Conservation (phyloP, 1,140 invertebrate genomes). For the Caenorhabditis brenneri region DNA sequence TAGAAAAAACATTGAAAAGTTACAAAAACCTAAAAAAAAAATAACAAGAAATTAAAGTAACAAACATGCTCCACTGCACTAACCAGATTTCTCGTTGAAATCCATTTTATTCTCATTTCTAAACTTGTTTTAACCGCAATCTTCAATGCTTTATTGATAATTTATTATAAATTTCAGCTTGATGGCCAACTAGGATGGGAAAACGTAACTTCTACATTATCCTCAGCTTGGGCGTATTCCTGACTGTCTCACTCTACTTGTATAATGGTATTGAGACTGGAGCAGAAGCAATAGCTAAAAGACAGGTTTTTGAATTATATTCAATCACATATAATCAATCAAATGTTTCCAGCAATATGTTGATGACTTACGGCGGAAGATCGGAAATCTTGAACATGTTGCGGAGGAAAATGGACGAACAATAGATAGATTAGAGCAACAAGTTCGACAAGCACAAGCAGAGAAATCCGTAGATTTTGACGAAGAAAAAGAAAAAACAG, state of each 20-base stretch:
- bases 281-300: conserved; percentile 11
- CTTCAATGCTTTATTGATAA: not conserved
- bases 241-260: conserved; percentile 22
- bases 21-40: not conserved
- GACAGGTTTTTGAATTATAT: not conserved
- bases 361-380: conserved; percentile 13
- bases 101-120: not conserved
- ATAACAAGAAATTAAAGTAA: not conserved
- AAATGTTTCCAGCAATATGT: not conserved
- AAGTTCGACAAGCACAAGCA: not conserved
- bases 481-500: conserved; percentile 27
- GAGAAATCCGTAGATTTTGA: conserved; percentile 20
- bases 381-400: not conserved
- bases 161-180: not conserved
- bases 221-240: conserved; percentile 5
- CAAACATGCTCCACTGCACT: not conserved
- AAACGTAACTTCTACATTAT: conserved; percentile 8
- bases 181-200: conserved; percentile 2
- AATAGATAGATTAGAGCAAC: not conserved
- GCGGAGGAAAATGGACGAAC: conserved; percentile 20
- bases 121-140: not conserved
- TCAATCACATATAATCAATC: not conserved
- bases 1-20: not conserved
- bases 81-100: not conserved
- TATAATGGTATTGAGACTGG: conserved; percentile 21